These are phyloP conservation scores for Oophaga sylvatica DNA, from an alignment of 2,797 vertebrate species.

Conservation along the genomic window DNA sequence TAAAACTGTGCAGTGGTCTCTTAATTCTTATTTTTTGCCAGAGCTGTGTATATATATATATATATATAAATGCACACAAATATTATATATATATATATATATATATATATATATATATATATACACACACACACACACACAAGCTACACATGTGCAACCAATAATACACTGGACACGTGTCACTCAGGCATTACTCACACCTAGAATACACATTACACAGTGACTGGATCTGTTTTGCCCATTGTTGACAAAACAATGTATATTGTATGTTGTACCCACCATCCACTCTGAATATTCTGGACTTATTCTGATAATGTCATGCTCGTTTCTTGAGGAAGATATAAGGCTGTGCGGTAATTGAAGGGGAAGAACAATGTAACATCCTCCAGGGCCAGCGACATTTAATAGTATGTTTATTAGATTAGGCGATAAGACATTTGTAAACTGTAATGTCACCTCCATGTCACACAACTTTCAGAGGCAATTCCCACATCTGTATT, in stretches of 20 bases:
- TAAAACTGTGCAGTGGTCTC: no score
- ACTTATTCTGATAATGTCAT: background rate
- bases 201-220: background rate
- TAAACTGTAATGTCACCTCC: conserved; percentile 24
- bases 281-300: background rate
- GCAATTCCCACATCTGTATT: conserved; percentile 12
- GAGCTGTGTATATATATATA: no score
- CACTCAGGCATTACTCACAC: background rate
- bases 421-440: conserved; percentile 17
- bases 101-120: no score
- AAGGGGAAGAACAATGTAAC: background rate
- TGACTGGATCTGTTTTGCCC: background rate
- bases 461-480: conserved; percentile 2
- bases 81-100: no score
- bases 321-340: background rate
- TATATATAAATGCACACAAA: no score
- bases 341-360: background rate
- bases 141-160: no score
- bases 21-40: no score
- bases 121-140: no score
- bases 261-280: background rate
- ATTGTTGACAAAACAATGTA: background rate
- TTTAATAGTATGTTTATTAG: conserved; percentile 24
- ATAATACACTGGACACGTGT: background rate
- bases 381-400: conserved; percentile 5